Evolutionary conservation across 2,888 invertebrate species (phyloP).

Genomic region (Xanthorhoe spadicearia): DNA sequence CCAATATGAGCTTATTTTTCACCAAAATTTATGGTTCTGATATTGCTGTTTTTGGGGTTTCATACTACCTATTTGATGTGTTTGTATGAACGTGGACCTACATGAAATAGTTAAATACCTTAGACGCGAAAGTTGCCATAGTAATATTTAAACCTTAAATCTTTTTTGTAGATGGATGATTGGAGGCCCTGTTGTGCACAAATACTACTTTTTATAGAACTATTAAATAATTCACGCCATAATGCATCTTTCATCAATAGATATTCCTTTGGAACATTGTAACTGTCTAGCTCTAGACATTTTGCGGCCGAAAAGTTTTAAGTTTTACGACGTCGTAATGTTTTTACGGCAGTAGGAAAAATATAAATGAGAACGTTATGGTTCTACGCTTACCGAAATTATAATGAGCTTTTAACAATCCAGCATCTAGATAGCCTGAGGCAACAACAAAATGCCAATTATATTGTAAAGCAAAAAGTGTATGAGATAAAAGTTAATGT

Average conservation of each 20-base stretch:
- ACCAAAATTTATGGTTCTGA: not conserved
- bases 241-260: not conserved
- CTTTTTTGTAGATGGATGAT: too few species aligned
- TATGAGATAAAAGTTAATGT: not conserved
- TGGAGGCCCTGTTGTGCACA: too few species aligned
- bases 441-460: not conserved
- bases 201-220: not conserved
- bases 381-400: conserved; percentile 30
- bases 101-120: too few species aligned
- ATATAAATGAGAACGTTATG: conserved; percentile 37
- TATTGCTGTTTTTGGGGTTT: not conserved
- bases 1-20: conserved; percentile 1
- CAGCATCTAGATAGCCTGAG: conserved; percentile 15
- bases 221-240: not conserved
- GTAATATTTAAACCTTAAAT: too few species aligned
- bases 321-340: conserved; percentile 39
- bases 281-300: conserved; percentile 29
- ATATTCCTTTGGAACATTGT: conserved; percentile 31
- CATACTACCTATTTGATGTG: too few species aligned
- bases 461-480: conserved; percentile 9
- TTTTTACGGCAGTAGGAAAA: conserved; percentile 35
- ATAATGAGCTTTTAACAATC: conserved; percentile 32
- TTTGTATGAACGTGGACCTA: too few species aligned
- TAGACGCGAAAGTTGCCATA: too few species aligned
- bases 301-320: conserved; percentile 41